A percentile compares a stretch with the other conserved stretches of the same genome.
Evolutionary conservation across 2,113 vertebrate genomes (phyloP).

Genomic region (Dryoscopus gambensis): DNA sequence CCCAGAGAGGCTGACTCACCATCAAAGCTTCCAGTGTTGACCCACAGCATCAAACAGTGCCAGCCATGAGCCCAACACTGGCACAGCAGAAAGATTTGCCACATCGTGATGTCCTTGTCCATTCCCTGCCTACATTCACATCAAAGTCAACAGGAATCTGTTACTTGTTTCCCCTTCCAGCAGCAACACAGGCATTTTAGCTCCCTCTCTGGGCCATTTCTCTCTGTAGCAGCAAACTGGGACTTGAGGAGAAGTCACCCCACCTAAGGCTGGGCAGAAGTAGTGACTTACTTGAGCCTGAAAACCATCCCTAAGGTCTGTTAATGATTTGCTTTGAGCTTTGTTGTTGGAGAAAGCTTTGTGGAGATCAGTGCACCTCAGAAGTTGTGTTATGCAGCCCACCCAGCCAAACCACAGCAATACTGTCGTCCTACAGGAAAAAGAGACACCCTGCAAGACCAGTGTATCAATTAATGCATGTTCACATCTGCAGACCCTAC

Average conservation of each 20-base stretch:
- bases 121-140: not conserved
- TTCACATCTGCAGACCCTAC: not conserved
- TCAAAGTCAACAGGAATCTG: not conserved
- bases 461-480: not conserved
- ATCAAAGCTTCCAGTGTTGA: not conserved
- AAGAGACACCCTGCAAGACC: not conserved
- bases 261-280: not conserved
- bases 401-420: not conserved
- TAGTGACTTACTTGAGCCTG: not conserved
- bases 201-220: not conserved
- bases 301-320: not conserved
- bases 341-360: not conserved
- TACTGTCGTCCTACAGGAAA: not conserved
- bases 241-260: not conserved
- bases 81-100: not conserved
- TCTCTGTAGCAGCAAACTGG: not conserved
- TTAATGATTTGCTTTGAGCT: not conserved
- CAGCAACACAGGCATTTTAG: not conserved
- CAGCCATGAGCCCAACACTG: accelerated
- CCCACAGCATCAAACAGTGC: not conserved
- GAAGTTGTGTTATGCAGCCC: not conserved
- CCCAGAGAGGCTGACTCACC: not conserved
- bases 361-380: not conserved
- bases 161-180: not conserved
- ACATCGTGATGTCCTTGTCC: not conserved